A percentile compares a stretch with the other conserved stretches of the same genome.
Evolutionary conservation across 2,113 vertebrate genomes (phyloP).

Genomic region (Crotalus helleri): DNA sequence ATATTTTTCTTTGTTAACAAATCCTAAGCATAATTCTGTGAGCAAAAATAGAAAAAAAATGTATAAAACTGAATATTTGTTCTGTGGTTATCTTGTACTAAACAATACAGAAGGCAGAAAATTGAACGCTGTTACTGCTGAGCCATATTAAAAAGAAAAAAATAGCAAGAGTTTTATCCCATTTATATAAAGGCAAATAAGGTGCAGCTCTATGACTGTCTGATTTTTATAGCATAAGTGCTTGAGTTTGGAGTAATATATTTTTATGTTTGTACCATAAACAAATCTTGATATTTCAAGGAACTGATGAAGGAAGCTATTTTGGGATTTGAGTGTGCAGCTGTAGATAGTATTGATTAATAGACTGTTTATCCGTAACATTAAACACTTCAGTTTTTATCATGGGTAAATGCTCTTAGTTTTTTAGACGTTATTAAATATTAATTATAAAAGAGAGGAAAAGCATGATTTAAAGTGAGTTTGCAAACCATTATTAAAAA

Average conservation of each 20-base stretch:
- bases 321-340: neutral
- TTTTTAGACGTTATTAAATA: neutral
- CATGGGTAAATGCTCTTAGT: neutral
- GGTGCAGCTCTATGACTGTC: neutral
- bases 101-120: neutral
- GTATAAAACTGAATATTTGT: neutral
- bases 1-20: conserved; percentile 26
- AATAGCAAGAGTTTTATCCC: neutral
- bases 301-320: neutral
- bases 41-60: neutral
- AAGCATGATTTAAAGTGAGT: neutral
- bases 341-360: neutral
- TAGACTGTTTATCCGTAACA: neutral
- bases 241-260: neutral
- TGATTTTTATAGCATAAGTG: neutral
- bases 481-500: neutral
- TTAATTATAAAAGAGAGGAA: neutral
- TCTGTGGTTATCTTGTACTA: neutral
- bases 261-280: neutral
- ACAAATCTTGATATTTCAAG: neutral
- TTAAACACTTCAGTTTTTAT: neutral
- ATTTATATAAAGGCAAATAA: neutral
- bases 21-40: neutral
- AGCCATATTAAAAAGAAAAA: neutral
- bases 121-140: neutral